Evolutionary conservation across 2,113 vertebrate genomes (phyloP).

Genomic region (Plotosus lineatus): DNA sequence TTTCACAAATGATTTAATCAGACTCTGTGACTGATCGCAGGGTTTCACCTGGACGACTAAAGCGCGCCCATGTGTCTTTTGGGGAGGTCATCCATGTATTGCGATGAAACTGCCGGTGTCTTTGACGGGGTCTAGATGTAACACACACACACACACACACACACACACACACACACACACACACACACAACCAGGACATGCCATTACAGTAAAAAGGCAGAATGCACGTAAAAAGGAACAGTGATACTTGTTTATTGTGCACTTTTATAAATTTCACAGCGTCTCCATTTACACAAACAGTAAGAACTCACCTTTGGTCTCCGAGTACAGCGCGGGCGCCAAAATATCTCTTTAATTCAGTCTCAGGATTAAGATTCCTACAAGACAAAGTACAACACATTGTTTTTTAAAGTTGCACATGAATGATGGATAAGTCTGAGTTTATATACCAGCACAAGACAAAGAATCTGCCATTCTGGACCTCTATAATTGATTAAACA

Average conservation of each 20-base stretch:
- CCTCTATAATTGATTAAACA: too few relatives aligned
- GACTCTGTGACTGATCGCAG: neutral
- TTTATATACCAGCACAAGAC: too few relatives aligned
- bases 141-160: neutral
- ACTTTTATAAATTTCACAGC: neutral
- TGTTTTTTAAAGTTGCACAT: neutral
- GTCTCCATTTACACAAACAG: neutral
- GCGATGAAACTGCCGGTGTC: slow-evolving; percentile 85
- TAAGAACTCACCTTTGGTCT: slow-evolving; percentile 82
- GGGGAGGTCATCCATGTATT: slow-evolving; percentile 88
- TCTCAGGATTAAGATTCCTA: slow-evolving; percentile 96
- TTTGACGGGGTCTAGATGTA: slow-evolving; percentile 76
- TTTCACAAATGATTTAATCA: neutral
- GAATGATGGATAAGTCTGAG: neutral
- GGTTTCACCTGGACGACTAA: slow-evolving; percentile 85
- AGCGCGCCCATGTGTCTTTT: slow-evolving; percentile 93
- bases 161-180: neutral
- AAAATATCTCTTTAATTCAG: slow-evolving; percentile 94
- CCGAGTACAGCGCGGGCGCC: slow-evolving; percentile 92
- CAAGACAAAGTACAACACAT: neutral
- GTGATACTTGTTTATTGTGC: neutral
- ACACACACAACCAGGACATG: neutral
- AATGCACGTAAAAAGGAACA: neutral
- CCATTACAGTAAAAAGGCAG: neutral
- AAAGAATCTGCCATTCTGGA: too few relatives aligned